A percentile compares a stretch with the other conserved stretches of the same genome.
phyloP scores from a whole-genome alignment of 1,140 invertebrate genomes.

The Cyclargus thomasi region DNA sequence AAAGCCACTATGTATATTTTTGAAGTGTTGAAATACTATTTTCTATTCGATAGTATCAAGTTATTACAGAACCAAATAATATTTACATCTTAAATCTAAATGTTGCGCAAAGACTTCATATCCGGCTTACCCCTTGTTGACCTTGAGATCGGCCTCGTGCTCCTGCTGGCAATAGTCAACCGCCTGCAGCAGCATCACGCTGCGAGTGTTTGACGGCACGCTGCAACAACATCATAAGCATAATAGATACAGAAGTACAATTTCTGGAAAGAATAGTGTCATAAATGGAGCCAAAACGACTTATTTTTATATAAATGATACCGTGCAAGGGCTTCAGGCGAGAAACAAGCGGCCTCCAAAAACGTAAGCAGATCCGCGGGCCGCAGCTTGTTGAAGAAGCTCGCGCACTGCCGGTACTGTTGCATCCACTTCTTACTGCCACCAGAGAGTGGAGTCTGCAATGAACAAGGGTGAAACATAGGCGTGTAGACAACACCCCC shows the following conservation, averaged over 20 bases:
- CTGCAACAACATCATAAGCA: constrained; percentile 29
- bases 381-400: constrained; percentile 63
- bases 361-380: constrained; percentile 55
- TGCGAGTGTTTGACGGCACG: constrained; percentile 49
- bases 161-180: constrained; percentile 66
- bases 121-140: constrained; percentile 46
- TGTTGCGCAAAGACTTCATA: no score
- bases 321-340: constrained; percentile 41
- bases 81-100: no score
- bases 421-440: constrained; percentile 67
- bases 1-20: no score
- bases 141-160: constrained; percentile 58
- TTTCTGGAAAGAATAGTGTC: no score
- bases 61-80: no score
- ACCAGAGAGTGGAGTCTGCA: constrained; percentile 4
- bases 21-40: no score
- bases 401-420: constrained; percentile 61
- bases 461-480: background rate
- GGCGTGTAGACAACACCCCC: background rate
- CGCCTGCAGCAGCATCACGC: constrained; percentile 59
- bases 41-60: no score
- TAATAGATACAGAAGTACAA: no score
- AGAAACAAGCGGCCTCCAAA: constrained; percentile 51
- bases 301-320: no score
- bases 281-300: no score